Evolutionary conservation across 2,888 invertebrate species (phyloP).

Genomic region (Celastrina argiolus): DNA sequence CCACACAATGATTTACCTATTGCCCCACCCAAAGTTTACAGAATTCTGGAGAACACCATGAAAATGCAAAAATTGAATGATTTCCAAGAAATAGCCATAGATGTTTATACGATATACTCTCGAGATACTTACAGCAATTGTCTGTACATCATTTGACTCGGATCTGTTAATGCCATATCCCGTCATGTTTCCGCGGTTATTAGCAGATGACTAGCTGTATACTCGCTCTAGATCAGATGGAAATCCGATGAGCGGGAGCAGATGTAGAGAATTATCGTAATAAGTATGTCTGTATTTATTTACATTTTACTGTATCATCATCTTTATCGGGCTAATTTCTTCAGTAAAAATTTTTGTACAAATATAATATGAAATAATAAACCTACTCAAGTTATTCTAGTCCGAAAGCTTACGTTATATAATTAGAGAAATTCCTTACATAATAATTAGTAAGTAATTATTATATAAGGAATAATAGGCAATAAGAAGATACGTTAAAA

Average conservation of each 20-base stretch:
- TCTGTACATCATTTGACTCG: background rate
- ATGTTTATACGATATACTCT: background rate
- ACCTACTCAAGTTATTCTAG: background rate
- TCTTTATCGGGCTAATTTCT: too few relatives aligned
- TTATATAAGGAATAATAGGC: constrained; percentile 14
- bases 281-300: too few relatives aligned
- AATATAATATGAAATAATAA: too few relatives aligned
- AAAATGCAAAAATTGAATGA: background rate
- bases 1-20: too few relatives aligned
- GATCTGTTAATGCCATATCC: background rate
- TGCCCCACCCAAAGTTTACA: too few relatives aligned
- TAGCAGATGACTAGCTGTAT: too few relatives aligned
- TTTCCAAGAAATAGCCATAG: background rate
- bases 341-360: too few relatives aligned
- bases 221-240: background rate
- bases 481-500: constrained; percentile 14
- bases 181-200: constrained; percentile 2
- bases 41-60: background rate
- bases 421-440: background rate
- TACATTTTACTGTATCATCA: too few relatives aligned
- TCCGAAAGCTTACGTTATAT: background rate
- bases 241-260: background rate
- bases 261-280: background rate
- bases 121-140: background rate
- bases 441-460: background rate